Conservation (phyloP, 2,888 invertebrate species). For the Caprella mutica region DNA sequence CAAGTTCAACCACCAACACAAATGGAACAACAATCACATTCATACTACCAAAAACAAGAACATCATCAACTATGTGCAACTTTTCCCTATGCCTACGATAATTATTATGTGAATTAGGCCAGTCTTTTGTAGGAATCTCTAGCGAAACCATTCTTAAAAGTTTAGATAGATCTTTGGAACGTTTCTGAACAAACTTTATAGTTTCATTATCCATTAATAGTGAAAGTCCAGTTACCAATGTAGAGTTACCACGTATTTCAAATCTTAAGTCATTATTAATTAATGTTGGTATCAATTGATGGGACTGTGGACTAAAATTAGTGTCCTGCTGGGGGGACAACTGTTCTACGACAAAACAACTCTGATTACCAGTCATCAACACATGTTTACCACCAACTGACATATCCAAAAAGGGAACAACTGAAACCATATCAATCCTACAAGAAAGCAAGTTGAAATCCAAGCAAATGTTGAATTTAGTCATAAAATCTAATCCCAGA, state of each 20-base stretch:
- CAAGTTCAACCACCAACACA: too few species aligned
- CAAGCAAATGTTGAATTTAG: too few species aligned
- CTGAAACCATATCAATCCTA: too few species aligned
- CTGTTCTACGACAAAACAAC: too few species aligned
- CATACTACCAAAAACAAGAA: neutral
- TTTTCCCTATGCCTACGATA: neutral
- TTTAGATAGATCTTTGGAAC: neutral
- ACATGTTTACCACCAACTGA: too few species aligned
- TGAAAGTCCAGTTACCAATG: neutral
- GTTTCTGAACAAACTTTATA: neutral
- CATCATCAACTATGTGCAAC: neutral
- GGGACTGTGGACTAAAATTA: too few species aligned
- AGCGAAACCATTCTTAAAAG: neutral
- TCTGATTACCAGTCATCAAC: too few species aligned
- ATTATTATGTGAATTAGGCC: neutral
- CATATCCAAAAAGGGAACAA: too few species aligned
- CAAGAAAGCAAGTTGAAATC: too few species aligned
- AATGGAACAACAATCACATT: too few species aligned
- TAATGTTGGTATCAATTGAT: neutral
- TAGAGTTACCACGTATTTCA: neutral
- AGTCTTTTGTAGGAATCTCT: neutral
- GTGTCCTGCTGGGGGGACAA: too few species aligned
- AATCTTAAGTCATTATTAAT: neutral
- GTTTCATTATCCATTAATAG: neutral
- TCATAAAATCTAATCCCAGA: neutral